A percentile compares a stretch with the other conserved stretches of the same genome.
These are phyloP conservation scores for Cyphomyrus plagiostoma DNA, from an alignment of 2,113 vertebrate genomes.

Conservation along the genomic window DNA sequence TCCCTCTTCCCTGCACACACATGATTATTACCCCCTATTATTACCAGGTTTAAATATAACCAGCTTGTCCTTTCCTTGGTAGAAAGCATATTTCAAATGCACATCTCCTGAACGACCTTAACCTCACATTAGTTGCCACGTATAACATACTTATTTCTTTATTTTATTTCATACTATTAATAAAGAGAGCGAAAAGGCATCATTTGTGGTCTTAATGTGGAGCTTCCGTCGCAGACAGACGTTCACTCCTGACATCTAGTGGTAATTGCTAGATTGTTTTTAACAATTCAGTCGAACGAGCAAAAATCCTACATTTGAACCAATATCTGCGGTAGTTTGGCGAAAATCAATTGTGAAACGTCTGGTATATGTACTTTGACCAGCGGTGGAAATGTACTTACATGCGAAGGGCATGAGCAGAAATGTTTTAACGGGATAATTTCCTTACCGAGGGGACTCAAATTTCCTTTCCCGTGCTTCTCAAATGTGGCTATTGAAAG, in stretches of 20 bases:
- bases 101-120: background rate
- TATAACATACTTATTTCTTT: background rate
- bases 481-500: background rate
- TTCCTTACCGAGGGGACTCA: background rate
- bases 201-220: background rate
- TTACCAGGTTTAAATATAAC: background rate
- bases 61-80: background rate
- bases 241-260: conserved; percentile 58
- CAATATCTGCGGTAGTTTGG: background rate
- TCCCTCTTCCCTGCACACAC: background rate
- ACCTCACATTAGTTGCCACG: background rate
- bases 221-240: background rate
- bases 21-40: background rate
- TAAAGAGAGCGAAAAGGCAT: background rate
- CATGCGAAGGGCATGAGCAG: background rate
- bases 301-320: background rate
- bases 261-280: conserved; percentile 26
- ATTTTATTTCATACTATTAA: background rate
- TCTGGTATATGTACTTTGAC: background rate
- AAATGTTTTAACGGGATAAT: background rate
- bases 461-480: background rate
- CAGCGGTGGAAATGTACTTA: background rate
- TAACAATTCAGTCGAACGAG: background rate
- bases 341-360: background rate
- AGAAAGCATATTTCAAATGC: background rate